A percentile compares a stretch with the other conserved stretches of the same genome.
Conservation (phyloP, 2,113 vertebrate species). For the Calyptommatus sinebrachiatus region DNA sequence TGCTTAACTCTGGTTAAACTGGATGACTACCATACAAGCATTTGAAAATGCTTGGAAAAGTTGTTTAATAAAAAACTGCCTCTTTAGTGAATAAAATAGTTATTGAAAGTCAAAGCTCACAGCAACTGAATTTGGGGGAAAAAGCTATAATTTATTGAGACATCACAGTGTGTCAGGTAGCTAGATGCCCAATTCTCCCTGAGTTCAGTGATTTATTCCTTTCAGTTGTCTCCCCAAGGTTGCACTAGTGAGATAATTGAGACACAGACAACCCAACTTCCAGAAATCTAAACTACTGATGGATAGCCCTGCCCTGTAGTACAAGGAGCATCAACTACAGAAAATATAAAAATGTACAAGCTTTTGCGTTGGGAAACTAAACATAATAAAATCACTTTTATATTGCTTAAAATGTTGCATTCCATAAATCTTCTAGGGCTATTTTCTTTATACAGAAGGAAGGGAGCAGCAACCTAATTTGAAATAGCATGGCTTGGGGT, state of each 20-base stretch:
- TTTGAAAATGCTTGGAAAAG: background rate
- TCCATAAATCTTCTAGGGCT: conserved; percentile 28
- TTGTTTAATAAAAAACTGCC: background rate
- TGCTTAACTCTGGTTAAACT: too few species aligned
- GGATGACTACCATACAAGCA: background rate
- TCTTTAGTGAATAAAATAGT: background rate
- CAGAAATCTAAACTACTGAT: conserved; percentile 23
- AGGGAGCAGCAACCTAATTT: background rate
- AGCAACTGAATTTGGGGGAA: conserved; percentile 10
- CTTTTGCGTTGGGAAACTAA: background rate
- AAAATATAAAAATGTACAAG: background rate
- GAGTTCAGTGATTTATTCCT: conserved; percentile 11
- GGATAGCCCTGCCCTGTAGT: background rate
- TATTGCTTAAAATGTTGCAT: conserved; percentile 20
- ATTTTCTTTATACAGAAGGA: background rate
- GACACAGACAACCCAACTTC: background rate
- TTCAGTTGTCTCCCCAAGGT: background rate
- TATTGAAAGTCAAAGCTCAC: conserved; percentile 14
- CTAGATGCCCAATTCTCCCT: background rate
- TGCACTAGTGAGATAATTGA: conserved; percentile 12
- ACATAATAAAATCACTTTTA: conserved; percentile 18
- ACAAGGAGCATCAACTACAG: background rate
- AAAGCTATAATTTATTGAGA: conserved; percentile 26
- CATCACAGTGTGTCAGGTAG: background rate
- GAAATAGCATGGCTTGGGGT: conserved; percentile 11